Evolutionary conservation across 2,888 invertebrate species (phyloP), one percentile per base, ranked within the genome.

Genomic region (Sinohyriopsis cumingii): DNA sequence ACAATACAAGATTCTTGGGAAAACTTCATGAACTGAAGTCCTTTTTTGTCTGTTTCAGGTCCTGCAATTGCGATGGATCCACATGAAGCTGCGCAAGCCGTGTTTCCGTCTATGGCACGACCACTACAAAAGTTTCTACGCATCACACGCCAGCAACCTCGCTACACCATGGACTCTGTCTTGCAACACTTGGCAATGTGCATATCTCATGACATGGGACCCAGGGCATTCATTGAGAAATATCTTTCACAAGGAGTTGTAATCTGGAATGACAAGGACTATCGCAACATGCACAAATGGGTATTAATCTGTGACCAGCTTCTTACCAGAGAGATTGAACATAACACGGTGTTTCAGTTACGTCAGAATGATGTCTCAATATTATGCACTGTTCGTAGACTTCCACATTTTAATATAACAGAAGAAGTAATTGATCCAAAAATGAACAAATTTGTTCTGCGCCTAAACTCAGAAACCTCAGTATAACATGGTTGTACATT

Each of bases 341-440:
- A 95, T 83, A 95, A 95, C 68, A 93, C 94, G 63, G 93, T 95
- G 71, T 99, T 99, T 91, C 96, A 98, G 89, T 92, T 99, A 57
- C 92, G 98, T 33, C 85, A 88, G 69, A 86, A 86, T 65, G 85
- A 87, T 68, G 94, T 99, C 45, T 96, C 97, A 0, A 92, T 99
- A 2, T 92, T 98, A 82, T 97, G 98, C 87, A 93, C 94, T 20
- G 93, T 98, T 67, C 93, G 94, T 81, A 93, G 93, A 83, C 91
- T 99, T 83, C 99, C 99, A 0, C 96, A 97, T 91, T 96, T 98
- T 89, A 96, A 95, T 90, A 92, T 99, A 59, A 95, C 95, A 0
- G 99, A 99, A 89, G 97, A 99, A 90, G 95, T 98, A 0, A 95
- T 98, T 22, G 97, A 98, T 91, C 97, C 97, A 0, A 97, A 97